Evolutionary conservation across 2,797 vertebrate species (phyloP).

Genomic region (Hippoglossus hippoglossus): DNA sequence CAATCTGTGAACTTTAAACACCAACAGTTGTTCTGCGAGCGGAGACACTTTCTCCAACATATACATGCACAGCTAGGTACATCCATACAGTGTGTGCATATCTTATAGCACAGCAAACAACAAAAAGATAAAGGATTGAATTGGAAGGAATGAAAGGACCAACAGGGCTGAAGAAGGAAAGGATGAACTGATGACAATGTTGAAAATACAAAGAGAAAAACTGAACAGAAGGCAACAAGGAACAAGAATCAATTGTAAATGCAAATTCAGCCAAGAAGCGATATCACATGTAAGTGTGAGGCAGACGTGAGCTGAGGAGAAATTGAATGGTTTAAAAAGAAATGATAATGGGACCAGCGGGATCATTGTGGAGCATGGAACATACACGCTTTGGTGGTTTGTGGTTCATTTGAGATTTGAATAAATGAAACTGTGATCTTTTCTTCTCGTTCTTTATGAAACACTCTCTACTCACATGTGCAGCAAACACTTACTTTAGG

Average conservation of each 20-base stretch:
- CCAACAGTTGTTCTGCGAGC: slow-evolving; percentile 43
- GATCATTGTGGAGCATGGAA: slow-evolving; percentile 20
- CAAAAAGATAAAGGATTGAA: slow-evolving; percentile 23
- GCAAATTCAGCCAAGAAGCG: slow-evolving; percentile 57
- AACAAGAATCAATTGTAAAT: slow-evolving; percentile 62
- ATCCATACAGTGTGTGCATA: neutral
- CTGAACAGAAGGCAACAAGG: slow-evolving; percentile 58
- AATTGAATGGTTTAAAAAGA: slow-evolving; percentile 28
- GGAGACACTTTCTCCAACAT: slow-evolving; percentile 6
- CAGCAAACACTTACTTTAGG: neutral
- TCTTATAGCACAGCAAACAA: neutral
- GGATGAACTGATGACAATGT: slow-evolving; percentile 32
- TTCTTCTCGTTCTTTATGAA: neutral
- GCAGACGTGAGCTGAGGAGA: slow-evolving; percentile 26
- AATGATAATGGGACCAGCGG: slow-evolving; percentile 29
- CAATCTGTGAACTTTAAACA: slow-evolving; percentile 43
- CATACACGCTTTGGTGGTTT: neutral
- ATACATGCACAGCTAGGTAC: neutral
- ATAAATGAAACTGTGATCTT: slow-evolving; percentile 12
- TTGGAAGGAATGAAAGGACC: slow-evolving; percentile 34
- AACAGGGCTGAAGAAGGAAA: slow-evolving; percentile 21
- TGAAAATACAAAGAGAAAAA: slow-evolving; percentile 40
- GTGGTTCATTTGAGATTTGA: slow-evolving; percentile 7
- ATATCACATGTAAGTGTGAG: slow-evolving; percentile 44
- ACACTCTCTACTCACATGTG: neutral